Evolutionary conservation across 2,113 vertebrate species (phyloP), one percentile per base, ranked within the genome.

Genomic region (Litocranius walleri): DNA sequence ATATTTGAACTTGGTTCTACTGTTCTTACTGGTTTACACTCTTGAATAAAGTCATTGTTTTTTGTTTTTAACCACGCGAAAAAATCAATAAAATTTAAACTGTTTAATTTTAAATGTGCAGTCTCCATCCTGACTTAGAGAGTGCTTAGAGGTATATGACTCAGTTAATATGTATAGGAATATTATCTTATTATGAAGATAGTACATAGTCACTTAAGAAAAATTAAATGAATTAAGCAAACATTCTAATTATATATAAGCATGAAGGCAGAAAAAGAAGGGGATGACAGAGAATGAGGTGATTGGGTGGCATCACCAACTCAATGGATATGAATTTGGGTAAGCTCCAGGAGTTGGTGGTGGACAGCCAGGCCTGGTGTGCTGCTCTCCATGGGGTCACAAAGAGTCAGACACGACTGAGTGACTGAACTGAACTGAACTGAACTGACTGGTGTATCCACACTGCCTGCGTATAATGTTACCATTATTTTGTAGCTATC

Each of bases 341-440:
- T 23, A 40, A 40, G n/a, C 67, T 71, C 19, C n/a, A 71, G 67
- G n/a, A 71, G 67, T 71, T 23, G 19, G n/a, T 71, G 5, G 12
- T 71, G 67, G n/a, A 40, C n/a, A 71, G n/a, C 10, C 19, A 40
- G 10, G 19, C n/a, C 10, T 40, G 10, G n/a, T 23, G 5, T 71
- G n/a, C 67, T 36, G 67, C n/a, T 36, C 17, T 23, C 10, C 64
- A 71, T 36, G 67, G 64, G 1, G 5, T 71, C 0, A 0, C 3
- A 67, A 5, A 71, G 64, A 36, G 64, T 71, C 2, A 0, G 67
- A 71, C n/a, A 71, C 0, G 1, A 71, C 9, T 23, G 67, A 71
- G n/a, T 11, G 5, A 71, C n/a, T 71, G n/a, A 71, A 71, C 9
- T 36, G 64, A 67, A 71, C 9, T 36, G 64, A 67, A 36, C 33